A percentile compares a stretch with the other conserved stretches of the same genome.
These are phyloP conservation scores for Acanthurus tractus DNA, from an alignment of 2,797 vertebrate species.

Conservation along the genomic window DNA sequence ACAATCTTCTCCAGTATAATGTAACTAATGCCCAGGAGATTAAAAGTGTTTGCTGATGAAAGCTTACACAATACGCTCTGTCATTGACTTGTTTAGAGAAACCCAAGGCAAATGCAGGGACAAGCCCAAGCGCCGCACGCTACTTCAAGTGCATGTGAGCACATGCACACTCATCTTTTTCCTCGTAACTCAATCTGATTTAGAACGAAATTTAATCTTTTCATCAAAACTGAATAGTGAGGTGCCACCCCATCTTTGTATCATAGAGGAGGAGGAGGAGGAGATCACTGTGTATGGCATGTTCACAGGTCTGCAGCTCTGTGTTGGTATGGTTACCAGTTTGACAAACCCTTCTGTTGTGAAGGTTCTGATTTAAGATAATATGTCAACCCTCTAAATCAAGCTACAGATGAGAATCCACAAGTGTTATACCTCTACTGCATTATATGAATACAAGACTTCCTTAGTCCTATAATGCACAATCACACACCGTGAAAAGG, in stretches of 20 bases:
- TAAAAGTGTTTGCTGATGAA: no score
- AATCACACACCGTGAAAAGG: neutral
- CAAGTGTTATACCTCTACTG: neutral
- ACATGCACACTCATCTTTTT: neutral
- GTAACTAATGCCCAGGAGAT: slow-evolving; percentile 3
- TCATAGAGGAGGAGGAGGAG: neutral
- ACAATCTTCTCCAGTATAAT: slow-evolving; percentile 20
- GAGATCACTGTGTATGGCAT: slow-evolving; percentile 23
- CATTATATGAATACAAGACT: neutral
- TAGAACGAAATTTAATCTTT: slow-evolving; percentile 29
- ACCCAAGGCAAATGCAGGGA: neutral
- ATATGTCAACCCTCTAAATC: neutral
- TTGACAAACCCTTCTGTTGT: neutral
- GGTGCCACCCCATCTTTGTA: slow-evolving; percentile 34
- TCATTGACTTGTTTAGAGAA: neutral
- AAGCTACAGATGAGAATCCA: neutral
- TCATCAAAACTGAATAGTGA: slow-evolving; percentile 22
- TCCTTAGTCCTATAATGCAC: neutral
- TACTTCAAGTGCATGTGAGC: neutral
- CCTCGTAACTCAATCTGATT: slow-evolving; percentile 24
- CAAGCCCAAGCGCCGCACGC: neutral
- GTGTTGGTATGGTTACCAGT: neutral
- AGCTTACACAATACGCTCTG: neutral
- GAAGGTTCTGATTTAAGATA: neutral
- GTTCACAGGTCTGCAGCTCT: slow-evolving; percentile 19